Evolutionary conservation across 2,888 invertebrate genomes (phyloP), one percentile per base, ranked within the genome.

Genomic region (Acleris sparsana): DNA sequence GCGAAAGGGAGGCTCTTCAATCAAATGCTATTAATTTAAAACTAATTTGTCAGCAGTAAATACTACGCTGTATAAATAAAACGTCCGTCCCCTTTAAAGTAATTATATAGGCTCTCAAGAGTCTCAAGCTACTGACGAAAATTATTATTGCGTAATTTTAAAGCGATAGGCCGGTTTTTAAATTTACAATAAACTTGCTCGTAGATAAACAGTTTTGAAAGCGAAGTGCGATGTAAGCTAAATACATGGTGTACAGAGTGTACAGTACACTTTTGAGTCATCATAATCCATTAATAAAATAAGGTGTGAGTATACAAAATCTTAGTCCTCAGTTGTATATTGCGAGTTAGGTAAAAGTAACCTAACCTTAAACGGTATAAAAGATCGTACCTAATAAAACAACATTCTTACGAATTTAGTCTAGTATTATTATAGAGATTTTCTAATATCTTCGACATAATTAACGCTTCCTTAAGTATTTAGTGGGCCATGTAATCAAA

Each of bases 31-130:
- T 59, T 53, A 60, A 63, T 67, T 67, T 56, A 52, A 49, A 63
- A 63, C 58, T 51, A 67, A 67, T 66, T 66, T 66, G 57, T 57
- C 62, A 57, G 57, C 56, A 16, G 57, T 62, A 52, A 62, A 53
- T 58, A 33, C 33, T 57, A 51, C 58, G 58, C 63, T 58, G 56
- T 51, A 56, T 53, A 63, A 59, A 63, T 56, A 52, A 25, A 67
- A 52, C 59, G 20, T 25, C 29, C 44, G 55, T 63, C 63, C 59
- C 63, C 63, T 67, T 67, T 60, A 63, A 67, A 64, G 46, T 74
- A 73, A 75, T 75, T 46, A 72, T 67, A 67, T 62, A 66, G 62
- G 67, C 63, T 61, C n/a, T n/a, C n/a, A n/a, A n/a, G n/a, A n/a
- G n/a, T n/a, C 57, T 20, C 17, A n/a, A 29, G 62, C 51, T 61